Evolutionary conservation across 2,888 invertebrate genomes (phyloP), one percentile per base, ranked within the genome.

Genomic region (Aleiodes leptofemur): DNA sequence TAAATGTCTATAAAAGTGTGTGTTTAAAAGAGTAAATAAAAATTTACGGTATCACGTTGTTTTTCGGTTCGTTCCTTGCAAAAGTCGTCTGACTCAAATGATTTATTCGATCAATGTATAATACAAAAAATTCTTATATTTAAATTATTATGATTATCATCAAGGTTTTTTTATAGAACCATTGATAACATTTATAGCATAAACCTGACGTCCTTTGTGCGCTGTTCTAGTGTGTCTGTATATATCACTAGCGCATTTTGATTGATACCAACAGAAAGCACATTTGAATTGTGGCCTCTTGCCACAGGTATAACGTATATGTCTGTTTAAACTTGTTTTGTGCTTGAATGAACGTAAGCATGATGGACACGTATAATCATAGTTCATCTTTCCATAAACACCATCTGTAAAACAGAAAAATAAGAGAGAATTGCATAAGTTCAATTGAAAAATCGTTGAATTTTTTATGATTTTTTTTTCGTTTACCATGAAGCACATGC

Each of bases 261-360:
- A 79, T 48, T 78, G 79, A 69, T 83, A 82, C 34, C 7, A 59
- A 77, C 89, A 90, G 64, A 83, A 82, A n/a, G 85, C 83, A 77
- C 87, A 88, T 16, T 75, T 83, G 80, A 84, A 87, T 7, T 84
- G 79, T 16, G 85, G 84, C 51, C 81, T 82, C 72, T 84, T 82
- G 34, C 87, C 87, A 76, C 88, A 88, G 66, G 83, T 82, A 71
- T 83, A 81, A 73, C 80, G 82, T 72, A 83, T 61, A 72, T 88
- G 88, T 73, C 85, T 85, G 51, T 84, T 83, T 13, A 88, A 80
- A 80, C 86, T 87, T 29, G 57, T 57, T 50, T 59, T 48, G 64
- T 64, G 64, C 16, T 64, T 64, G 64, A 64, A 64, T 14, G 64
- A 64, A 11, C 64, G 64, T 43, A 64, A 64, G 34, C 64, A 64